Base-by-base conservation (phyloP, 2,888 invertebrate genomes). In the Sphinx pinastri region DNA sequence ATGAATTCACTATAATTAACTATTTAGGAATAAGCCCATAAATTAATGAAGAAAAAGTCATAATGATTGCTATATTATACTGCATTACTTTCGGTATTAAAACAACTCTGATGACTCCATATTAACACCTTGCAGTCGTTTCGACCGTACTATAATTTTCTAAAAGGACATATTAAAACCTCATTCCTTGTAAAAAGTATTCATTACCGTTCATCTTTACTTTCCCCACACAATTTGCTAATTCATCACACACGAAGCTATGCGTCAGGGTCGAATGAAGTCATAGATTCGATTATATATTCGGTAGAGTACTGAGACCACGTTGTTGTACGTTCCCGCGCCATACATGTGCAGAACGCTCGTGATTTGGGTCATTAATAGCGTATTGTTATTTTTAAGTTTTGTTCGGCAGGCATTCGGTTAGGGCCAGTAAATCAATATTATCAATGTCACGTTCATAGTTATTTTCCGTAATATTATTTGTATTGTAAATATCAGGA, bases 281-380 rank as follows among this genome's bases (percentile, higher is more conserved):
- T 81, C 82, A 81, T 73, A 75, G 73, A 71, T 75, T 76, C 73
- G 73, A 79, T 83, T 82, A 77, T 69, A 76, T 76, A 80, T 80
- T 78, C 79, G 76, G 68, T 73, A 69, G 73, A 72, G 73, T 73
- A 31, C 31, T 54, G 49, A 25, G 57, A 68, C 68, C 57, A 54
- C 76, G 74, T 75, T 77, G 80, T 78, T 78, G 73, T 76, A 76
- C 72, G 73, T 63, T 63, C 52, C 16, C 60, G 54, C 38, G n/a
- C 60, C 69, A 38, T 69, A 69, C 52, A 60, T 52, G 69, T 19
- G 60, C 16, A 31, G 45, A 14, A 52, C 52, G 52, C 11, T 75
- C 80, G 80, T 79, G 81, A 77, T 72, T 66, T 55, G 74, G 57
- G 69, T 78, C 68, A 68, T 10, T 71, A 71, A 75, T 68, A 11